A percentile compares a stretch with the other conserved stretches of the same genome.
These are phyloP conservation scores for Andrena dorsata DNA, from an alignment of 2,888 invertebrate species.

Conservation along the genomic window DNA sequence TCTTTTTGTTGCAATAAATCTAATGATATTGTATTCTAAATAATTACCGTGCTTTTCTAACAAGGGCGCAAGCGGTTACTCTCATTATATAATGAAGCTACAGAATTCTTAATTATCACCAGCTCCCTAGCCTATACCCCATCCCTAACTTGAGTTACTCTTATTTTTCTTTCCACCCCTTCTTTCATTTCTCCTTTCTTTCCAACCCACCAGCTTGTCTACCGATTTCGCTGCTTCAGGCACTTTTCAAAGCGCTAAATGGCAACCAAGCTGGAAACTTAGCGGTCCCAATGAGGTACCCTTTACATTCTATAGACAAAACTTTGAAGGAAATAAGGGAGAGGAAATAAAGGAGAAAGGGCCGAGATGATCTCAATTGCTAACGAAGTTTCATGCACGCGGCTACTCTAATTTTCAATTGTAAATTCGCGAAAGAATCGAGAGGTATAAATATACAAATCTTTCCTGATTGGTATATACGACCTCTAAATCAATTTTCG, in stretches of 20 bases:
- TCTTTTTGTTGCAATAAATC: background rate
- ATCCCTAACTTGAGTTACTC: constrained; percentile 13
- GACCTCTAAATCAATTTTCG: too few species aligned
- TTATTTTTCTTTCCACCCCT: constrained; percentile 42
- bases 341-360: constrained; percentile 24
- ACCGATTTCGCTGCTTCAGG: constrained; percentile 45
- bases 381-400: constrained; percentile 16
- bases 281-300: constrained; percentile 60
- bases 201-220: constrained; percentile 44
- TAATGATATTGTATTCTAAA: background rate
- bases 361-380: constrained; percentile 6
- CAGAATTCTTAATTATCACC: constrained; percentile 23
- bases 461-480: background rate
- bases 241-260: constrained; percentile 71
- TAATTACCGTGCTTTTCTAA: constrained; percentile 39
- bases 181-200: constrained; percentile 29
- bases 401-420: constrained; percentile 20
- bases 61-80: constrained; percentile 32
- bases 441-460: background rate
- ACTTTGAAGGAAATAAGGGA: constrained; percentile 59
- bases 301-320: constrained; percentile 48
- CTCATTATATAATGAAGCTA: constrained; percentile 40
- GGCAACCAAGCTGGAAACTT: constrained; percentile 69
- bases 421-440: background rate
- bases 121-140: constrained; percentile 4